Evolutionary conservation across 2,797 vertebrate species (phyloP), one percentile per base, ranked within the genome.

Genomic region (Anabas testudineus): DNA sequence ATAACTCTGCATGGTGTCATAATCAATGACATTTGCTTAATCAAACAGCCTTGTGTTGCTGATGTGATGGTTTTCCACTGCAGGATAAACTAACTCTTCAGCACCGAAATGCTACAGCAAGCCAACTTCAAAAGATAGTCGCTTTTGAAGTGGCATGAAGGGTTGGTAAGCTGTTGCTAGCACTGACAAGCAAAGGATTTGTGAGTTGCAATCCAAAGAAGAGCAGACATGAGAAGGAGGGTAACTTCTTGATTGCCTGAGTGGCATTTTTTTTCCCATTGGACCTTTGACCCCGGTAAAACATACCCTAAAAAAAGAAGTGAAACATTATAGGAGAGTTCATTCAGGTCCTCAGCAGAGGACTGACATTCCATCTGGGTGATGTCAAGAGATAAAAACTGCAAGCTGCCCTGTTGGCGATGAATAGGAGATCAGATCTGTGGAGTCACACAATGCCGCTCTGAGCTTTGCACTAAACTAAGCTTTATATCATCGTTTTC

Each of bases 101-200:
- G 69, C 70, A 55, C 32, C 1, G 22, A 75, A 82, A 77, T 71
- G 78, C 74, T 49, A 34, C 55, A 9, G 68, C 47, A 47, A 3
- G 7, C 41, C 54, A 39, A 52, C 83, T 78, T 89, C 61, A 87
- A 87, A 87, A 78, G 49, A 75, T 34, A 37, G 71, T 5, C 0
- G 58, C 78, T 67, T 89, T 83, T 90, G 86, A 88, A 87, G 86
- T 64, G 71, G 70, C 62, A 48, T 81, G 77, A 82, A 80, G 73
- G 81, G 54, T 72, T 62, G 64, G 52, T 83, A 81, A 88, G 83
- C 81, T 76, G 81, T 84, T 75, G 84, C 75, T 68, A 34, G 77
- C 59, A 16, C 74, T 67, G 82, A 83, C 84, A 87, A 83, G 79
- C 51, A 74, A 69, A 73, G 67, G 74, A 83, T 89, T 85, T 84